Evolutionary conservation across 2,888 invertebrate species (phyloP), one percentile per base, ranked within the genome.

Genomic region (Phyllotreta cruciferae): DNA sequence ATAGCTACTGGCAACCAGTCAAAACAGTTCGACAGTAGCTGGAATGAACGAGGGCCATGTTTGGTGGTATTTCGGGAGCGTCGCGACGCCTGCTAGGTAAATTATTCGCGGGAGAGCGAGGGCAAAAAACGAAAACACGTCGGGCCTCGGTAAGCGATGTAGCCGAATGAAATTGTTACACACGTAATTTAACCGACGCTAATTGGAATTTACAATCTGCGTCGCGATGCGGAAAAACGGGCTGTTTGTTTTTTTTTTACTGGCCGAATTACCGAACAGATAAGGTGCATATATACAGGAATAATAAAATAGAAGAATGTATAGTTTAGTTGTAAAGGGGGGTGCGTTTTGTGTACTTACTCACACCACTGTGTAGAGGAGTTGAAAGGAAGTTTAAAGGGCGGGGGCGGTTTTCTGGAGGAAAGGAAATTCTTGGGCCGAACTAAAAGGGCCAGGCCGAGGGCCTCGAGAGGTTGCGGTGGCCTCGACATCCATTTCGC

Each of bases 401-500:
- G 42, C 41, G 7, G 52, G 52, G 42, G 24, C 39, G 24, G 42
- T n/a, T 24, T n/a, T 37, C 24, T 4, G 42, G 6, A 13, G 36
- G 54, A 52, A 52, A 44, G 78, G 78, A 75, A 79, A 80, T 79
- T 80, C 79, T 79, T 78, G 78, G 77, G 71, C 74, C 70, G 71
- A 71, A 72, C 74, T 72, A 39, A 74, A 47, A 56, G 61, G 49
- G 56, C 45, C 70, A 73, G 75, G 75, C 75, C 73, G 74, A 66
- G 76, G 77, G 75, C 76, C 75, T 78, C 78, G 77, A 74, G 79
- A 80, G 80, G 79, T 78, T 81, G 81, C 78, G 81, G 81, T 81
- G 79, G 75, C 75, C 74, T 73, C 75, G 77, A 79, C 81, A 80
- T 80, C 79, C 78, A 81, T 81, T 81, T 78, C 75, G 74, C 74